Base-by-base conservation (phyloP, 2,888 invertebrate genomes). In the Eilema griseolum region DNA sequence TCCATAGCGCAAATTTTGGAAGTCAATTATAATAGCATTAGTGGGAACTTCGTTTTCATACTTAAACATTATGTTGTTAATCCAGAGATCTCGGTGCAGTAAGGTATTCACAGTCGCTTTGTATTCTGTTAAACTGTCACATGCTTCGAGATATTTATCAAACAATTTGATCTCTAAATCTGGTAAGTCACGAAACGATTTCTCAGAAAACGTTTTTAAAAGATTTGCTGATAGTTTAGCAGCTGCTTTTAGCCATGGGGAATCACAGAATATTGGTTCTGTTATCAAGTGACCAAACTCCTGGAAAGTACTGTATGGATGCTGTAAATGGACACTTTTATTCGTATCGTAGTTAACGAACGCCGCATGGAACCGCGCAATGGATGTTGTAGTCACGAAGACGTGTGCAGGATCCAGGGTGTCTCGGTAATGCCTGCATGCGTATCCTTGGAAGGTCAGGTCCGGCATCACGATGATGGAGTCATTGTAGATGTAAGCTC, bases 41-140 rank as follows among this genome's bases (percentile, higher is more conserved):
- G 64, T 79, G 0, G 93, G 93, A 0, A 71, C 76, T 1, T 82
- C 85, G 10, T 83, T 78, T 0, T 86, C 83, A 64, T 93, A 90
- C 67, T 87, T 88, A 65, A 92, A 95, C 85, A 95, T 87, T 1
- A 95, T 88, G 70, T 94, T 94, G 70, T 93, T 93, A 0, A 84
- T 80, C 94, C 94, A 94, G 33, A 94, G 70, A 67, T 94, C 95
- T 64, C 90, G 92, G 66, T 95, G 95, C 2, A 91, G 74, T 11
- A 93, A 70, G 0, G 91, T 89, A 66, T 94, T 94, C 0, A 94
- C 72, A 2, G 90, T 89, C 0, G 81, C 84, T 12, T 86, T 79
- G 12, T 86, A 79, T 20, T 88, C 86, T 16, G 73, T 82, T 10
- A 94, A 67, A 5, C 79, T 85, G 0, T 85, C 83, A 77, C 93